Evolutionary conservation across 2,888 invertebrate species (phyloP), one percentile per base, ranked within the genome.

Genomic region (Myathropa florea): DNA sequence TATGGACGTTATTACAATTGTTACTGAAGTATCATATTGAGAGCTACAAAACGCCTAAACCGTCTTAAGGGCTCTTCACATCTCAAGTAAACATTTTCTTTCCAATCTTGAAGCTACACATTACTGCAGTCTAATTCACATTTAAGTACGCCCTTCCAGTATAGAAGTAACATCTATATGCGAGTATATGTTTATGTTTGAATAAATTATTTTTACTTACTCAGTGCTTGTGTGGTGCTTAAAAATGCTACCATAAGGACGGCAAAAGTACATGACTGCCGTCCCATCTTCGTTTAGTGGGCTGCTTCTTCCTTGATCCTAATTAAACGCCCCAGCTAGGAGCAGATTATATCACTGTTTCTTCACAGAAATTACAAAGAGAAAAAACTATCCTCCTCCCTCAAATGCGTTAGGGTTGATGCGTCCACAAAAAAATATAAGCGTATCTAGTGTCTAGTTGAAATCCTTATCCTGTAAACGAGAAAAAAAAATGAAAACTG

Each of bases 211-310:
- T 36, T 18, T 59, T 88, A 92, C 92, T 92, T 91, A 93, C 92
- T 90, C 89, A 90, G 88, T 90, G 91, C 91, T 83, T 90, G 90
- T 90, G 91, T 89, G 88, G 90, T 90, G 89, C 91, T 90, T 87
- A 92, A 88, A 88, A 90, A 88, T 82, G 90, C 90, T 88, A 91
- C 90, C 89, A 92, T 76, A 88, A 92, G 89, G 90, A 92, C 91
- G 91, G 92, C 91, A 90, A 92, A 90, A 90, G 91, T 90, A 88
- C 90, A 91, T 89, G 90, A 90, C 89, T 90, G 92, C 91, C 92
- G 92, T 90, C 92, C 89, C 92, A 92, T 92, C 89, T 89, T 91
- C 81, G 80, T 72, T 33, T 72, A 26, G 65, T 79, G 83, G 83
- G 75, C 59, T 83, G 70, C 79, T 79, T 18, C 70, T 77, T 75